Conservation (phyloP, 1,140 invertebrate species). For the Procambarus clarkii region DNA sequence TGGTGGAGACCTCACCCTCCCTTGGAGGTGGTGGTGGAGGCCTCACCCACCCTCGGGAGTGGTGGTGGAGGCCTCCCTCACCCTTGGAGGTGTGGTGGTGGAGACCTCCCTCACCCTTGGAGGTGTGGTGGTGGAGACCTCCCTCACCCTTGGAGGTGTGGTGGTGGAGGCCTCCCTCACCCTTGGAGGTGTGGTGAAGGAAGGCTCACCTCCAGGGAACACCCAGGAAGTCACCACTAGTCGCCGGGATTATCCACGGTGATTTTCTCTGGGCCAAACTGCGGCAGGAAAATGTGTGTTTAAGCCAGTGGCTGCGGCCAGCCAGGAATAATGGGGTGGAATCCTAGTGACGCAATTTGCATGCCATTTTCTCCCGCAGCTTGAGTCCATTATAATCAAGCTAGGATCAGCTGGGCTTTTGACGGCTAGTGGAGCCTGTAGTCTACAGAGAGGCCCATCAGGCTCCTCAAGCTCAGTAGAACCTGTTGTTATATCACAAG, state of each 20-base stretch:
- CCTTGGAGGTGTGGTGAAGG: too few relatives aligned
- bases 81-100: too few relatives aligned
- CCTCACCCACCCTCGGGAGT: too few relatives aligned
- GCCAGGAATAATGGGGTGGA: constrained; percentile 11
- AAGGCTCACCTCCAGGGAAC: not conserved
- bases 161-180: too few relatives aligned
- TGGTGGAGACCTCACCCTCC: too few relatives aligned
- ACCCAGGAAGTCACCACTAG: not conserved
- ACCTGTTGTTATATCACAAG: too few relatives aligned
- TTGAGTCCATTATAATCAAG: constrained; percentile 47
- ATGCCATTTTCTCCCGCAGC: constrained; percentile 50
- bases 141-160: too few relatives aligned
- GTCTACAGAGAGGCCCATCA: not conserved
- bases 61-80: too few relatives aligned
- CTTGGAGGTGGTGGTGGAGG: too few relatives aligned
- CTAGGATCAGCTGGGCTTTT: constrained; percentile 1
- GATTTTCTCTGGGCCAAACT: constrained; percentile 16
- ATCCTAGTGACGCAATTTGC: constrained; percentile 44
- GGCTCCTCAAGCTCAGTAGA: not conserved
- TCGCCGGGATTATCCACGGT: not conserved
- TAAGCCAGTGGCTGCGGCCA: constrained; percentile 10
- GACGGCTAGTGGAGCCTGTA: not conserved
- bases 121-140: too few relatives aligned
- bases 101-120: too few relatives aligned
- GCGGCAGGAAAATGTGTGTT: constrained; percentile 34